These are phyloP conservation scores for Schlechtendalia chinensis DNA, from an alignment of 1,140 invertebrate species.

Conservation along the genomic window DNA sequence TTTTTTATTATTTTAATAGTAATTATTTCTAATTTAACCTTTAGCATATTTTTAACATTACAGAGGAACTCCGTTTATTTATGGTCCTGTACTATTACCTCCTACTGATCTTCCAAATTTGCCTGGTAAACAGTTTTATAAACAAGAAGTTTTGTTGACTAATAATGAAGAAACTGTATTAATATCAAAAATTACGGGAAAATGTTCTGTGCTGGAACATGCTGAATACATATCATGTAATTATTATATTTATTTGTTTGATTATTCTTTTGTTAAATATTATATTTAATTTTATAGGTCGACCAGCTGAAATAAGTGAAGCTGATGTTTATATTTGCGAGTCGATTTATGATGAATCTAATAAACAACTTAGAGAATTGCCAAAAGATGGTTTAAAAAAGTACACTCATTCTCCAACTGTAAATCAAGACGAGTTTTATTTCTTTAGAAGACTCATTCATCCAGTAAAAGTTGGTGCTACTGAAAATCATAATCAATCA, in stretches of 20 bases:
- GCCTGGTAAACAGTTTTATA: conserved; percentile 80
- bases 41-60: conserved; percentile 55
- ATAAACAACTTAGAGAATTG: conserved; percentile 74
- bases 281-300: conserved; percentile 62
- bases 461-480: conserved; percentile 64
- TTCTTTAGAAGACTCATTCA: conserved; percentile 77
- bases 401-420: conserved; percentile 75
- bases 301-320: conserved; percentile 91
- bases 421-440: conserved; percentile 91
- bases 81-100: conserved; percentile 87
- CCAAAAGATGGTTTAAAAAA: conserved; percentile 74
- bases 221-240: conserved; percentile 87
- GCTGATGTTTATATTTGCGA: conserved; percentile 92
- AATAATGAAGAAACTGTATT: conserved; percentile 89
- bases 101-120: conserved; percentile 81
- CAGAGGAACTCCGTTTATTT: conserved; percentile 85
- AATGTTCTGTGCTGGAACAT: conserved; percentile 86
- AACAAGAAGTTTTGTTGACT: conserved; percentile 90
- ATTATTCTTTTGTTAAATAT: background rate
- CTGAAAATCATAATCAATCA: conserved; percentile 30
- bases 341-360: conserved; percentile 86
- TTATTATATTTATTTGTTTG: conserved; percentile 53
- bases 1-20: no score
- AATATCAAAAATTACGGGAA: conserved; percentile 84
- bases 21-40: conserved; percentile 30